phyloP scores from a whole-genome alignment of 2,113 vertebrate genomes.

The Gavialis gangeticus region DNA sequence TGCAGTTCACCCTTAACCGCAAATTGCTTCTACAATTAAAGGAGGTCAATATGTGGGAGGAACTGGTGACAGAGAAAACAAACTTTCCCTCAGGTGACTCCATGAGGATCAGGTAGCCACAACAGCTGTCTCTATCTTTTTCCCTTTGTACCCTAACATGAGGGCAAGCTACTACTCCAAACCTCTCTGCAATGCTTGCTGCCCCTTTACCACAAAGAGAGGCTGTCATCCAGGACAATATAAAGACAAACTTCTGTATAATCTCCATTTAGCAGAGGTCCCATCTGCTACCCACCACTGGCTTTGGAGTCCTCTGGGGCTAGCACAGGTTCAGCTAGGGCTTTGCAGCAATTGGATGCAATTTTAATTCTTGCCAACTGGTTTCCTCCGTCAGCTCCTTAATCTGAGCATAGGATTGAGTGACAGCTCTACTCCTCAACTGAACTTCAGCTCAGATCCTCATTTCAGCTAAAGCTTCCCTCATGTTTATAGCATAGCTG shows the following conservation, averaged over 20 bases:
- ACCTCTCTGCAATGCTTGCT: neutral
- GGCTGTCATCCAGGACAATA: neutral
- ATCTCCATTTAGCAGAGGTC: neutral
- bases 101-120: neutral
- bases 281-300: neutral
- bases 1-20: neutral
- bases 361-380: neutral
- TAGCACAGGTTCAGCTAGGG: rapidly evolving
- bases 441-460: neutral
- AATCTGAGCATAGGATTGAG: neutral
- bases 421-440: neutral
- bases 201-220: rapidly evolving
- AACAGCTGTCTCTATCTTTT: neutral
- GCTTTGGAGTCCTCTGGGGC: neutral
- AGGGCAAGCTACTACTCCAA: neutral
- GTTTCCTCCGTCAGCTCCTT: neutral
- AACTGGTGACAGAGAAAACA: neutral
- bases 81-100: neutral
- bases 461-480: neutral
- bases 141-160: neutral
- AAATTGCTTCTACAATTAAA: neutral
- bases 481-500: neutral
- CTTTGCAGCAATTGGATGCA: neutral
- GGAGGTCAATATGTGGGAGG: neutral
- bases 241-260: neutral